A percentile compares a stretch with the other conserved stretches of the same genome.
phyloP scores from a whole-genome alignment of 2,888 invertebrate genomes.

The Eurois occulta region DNA sequence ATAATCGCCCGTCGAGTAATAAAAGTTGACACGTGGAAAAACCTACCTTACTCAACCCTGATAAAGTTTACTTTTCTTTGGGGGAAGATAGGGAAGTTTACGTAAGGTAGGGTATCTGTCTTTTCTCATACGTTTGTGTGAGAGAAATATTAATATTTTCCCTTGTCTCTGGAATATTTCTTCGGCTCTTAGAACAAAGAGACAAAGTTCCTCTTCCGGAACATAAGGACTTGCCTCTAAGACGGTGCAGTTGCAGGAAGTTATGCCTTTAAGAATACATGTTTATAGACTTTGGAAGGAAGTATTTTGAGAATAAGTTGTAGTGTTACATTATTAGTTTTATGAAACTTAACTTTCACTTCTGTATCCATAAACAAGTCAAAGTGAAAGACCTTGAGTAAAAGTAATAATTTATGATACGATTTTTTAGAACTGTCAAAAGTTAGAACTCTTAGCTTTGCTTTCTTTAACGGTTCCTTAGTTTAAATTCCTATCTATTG shows the following conservation, averaged over 20 bases:
- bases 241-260: conserved; percentile 36
- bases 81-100: conserved; percentile 15
- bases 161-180: conserved; percentile 54
- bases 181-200: conserved; percentile 51
- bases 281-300: conserved; percentile 16
- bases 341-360: too few relatives aligned
- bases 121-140: conserved; percentile 63
- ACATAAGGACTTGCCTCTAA: conserved; percentile 28
- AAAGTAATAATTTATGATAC: too few relatives aligned
- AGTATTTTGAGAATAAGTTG: conserved; percentile 25
- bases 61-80: conserved; percentile 54
- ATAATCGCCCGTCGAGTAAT: conserved; percentile 65
- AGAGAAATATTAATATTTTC: conserved; percentile 65
- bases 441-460: too few relatives aligned
- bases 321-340: neutral
- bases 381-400: too few relatives aligned
- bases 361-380: too few relatives aligned
- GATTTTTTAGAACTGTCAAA: too few relatives aligned
- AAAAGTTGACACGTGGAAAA: conserved; percentile 40
- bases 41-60: conserved; percentile 1
- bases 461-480: too few relatives aligned
- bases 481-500: too few relatives aligned
- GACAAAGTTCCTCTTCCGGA: conserved; percentile 44
- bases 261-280: conserved; percentile 39
- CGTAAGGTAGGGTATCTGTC: conserved; percentile 60